Percentiles rank a stretch among this genome's conserved stretches.
Conservation (phyloP, 2,113 vertebrate species). For the Chlorodrepanis virens region DNA sequence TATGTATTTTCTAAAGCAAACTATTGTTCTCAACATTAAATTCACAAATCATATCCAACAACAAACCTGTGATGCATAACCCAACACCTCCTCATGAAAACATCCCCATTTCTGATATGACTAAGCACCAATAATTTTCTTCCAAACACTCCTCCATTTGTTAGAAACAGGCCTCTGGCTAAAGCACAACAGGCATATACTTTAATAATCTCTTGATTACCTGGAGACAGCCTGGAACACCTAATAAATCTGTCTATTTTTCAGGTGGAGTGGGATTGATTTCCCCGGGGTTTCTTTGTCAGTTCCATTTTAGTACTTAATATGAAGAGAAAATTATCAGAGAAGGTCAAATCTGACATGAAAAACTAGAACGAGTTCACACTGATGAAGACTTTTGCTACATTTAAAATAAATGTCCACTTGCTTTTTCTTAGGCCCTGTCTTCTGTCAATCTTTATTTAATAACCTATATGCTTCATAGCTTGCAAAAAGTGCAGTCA, state of each 20-base stretch:
- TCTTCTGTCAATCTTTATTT: not conserved
- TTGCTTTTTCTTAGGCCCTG: not conserved
- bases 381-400: slow-evolving; percentile 9
- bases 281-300: slow-evolving; percentile 53
- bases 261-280: slow-evolving; percentile 61
- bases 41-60: not conserved
- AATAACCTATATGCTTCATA: not conserved
- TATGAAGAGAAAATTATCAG: slow-evolving; percentile 53
- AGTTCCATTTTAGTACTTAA: slow-evolving; percentile 37
- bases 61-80: not conserved
- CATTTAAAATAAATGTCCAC: not conserved
- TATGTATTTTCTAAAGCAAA: not conserved
- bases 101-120: slow-evolving; percentile 5
- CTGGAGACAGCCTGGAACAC: slow-evolving; percentile 41
- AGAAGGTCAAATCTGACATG: slow-evolving; percentile 47
- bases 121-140: slow-evolving; percentile 48
- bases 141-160: slow-evolving; percentile 8
- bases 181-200: slow-evolving; percentile 37
- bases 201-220: slow-evolving; percentile 63
- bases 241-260: slow-evolving; percentile 57
- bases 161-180: slow-evolving; percentile 23
- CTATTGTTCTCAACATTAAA: not conserved
- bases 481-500: not conserved
- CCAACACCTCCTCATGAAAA: not conserved
- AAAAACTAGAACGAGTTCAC: slow-evolving; percentile 29